A percentile compares a stretch with the other conserved stretches of the same genome.
Evolutionary conservation across 2,888 invertebrate genomes (phyloP).

Genomic region (Andrena dorsata): DNA sequence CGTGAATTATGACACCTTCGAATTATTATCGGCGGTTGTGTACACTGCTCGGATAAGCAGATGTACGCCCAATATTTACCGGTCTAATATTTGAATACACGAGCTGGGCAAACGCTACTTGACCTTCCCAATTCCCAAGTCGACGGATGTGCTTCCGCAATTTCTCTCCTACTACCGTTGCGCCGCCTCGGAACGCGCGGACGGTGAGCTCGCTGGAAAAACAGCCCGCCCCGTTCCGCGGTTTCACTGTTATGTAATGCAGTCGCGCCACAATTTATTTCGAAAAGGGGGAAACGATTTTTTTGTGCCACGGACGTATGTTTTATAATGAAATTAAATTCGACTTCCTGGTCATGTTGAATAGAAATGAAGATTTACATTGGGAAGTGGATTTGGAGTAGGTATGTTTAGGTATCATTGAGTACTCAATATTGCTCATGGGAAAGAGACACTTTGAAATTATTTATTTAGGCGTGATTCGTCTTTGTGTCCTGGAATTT

Average conservation of each 20-base stretch:
- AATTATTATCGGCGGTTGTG: slow-evolving; percentile 21
- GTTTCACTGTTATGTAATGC: neutral
- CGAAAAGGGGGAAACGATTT: neutral
- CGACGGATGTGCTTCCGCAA: slow-evolving; percentile 4
- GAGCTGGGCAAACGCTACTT: slow-evolving; percentile 43
- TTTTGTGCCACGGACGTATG: neutral
- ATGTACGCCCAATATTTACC: slow-evolving; percentile 45
- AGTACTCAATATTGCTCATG: too few relatives aligned
- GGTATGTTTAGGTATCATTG: too few relatives aligned
- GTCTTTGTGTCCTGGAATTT: too few relatives aligned
- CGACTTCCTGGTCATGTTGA: too few relatives aligned
- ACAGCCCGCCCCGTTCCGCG: neutral
- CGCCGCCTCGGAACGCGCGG: neutral
- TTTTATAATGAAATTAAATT: too few relatives aligned
- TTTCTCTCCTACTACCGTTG: slow-evolving; percentile 26
- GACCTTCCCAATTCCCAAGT: slow-evolving; percentile 39
- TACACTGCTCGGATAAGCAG: slow-evolving; percentile 27
- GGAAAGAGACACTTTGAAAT: too few relatives aligned
- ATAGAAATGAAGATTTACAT: too few relatives aligned
- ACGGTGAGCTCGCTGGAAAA: neutral
- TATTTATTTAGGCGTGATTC: too few relatives aligned
- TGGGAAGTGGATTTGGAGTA: too few relatives aligned
- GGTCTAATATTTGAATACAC: slow-evolving; percentile 55
- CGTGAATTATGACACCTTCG: slow-evolving; percentile 19
- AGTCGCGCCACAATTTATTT: neutral